Evolutionary conservation across 2,797 vertebrate species (phyloP).

Genomic region (Decapterus maruadsi): DNA sequence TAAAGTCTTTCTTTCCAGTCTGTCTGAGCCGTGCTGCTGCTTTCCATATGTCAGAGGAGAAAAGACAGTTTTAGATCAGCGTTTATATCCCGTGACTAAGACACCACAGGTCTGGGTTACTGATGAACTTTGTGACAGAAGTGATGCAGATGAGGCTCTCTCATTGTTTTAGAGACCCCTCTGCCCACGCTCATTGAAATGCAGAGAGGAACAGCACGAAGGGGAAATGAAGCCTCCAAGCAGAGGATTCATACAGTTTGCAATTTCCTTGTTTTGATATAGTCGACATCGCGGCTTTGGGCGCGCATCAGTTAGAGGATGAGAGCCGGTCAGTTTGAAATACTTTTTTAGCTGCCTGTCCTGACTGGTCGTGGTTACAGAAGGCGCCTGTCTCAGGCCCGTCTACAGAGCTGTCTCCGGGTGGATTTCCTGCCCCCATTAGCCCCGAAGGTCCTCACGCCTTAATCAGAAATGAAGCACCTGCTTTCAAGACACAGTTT

Average conservation of each 20-base stretch:
- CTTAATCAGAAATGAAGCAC: constrained; percentile 5
- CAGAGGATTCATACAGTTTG: constrained; percentile 40
- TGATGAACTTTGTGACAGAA: constrained; percentile 42
- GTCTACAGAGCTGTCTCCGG: constrained; percentile 23
- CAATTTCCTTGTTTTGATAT: constrained; percentile 66
- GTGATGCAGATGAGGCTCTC: constrained; percentile 28
- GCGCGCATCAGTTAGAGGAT: constrained; percentile 13
- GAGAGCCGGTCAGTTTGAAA: constrained; percentile 29
- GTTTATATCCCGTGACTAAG: constrained; percentile 37
- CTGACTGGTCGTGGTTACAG: constrained; percentile 6
- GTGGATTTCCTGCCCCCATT: constrained; percentile 52
- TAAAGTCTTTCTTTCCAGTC: constrained; percentile 39
- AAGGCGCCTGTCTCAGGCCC: constrained; percentile 22
- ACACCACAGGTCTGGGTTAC: constrained; percentile 43
- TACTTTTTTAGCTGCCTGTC: background rate
- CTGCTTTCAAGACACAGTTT: constrained; percentile 9
- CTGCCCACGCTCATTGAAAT: constrained; percentile 29
- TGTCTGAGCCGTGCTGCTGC: constrained; percentile 33
- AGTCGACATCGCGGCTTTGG: constrained; percentile 25
- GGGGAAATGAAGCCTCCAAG: constrained; percentile 69
- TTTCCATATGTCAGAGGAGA: constrained; percentile 45
- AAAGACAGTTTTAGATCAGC: constrained; percentile 34
- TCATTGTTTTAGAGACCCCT: constrained; percentile 19
- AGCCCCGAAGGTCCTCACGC: constrained; percentile 13
- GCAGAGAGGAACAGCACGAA: constrained; percentile 22